Conservation (phyloP, 2,797 vertebrate species). For the Thunnus albacares region DNA sequence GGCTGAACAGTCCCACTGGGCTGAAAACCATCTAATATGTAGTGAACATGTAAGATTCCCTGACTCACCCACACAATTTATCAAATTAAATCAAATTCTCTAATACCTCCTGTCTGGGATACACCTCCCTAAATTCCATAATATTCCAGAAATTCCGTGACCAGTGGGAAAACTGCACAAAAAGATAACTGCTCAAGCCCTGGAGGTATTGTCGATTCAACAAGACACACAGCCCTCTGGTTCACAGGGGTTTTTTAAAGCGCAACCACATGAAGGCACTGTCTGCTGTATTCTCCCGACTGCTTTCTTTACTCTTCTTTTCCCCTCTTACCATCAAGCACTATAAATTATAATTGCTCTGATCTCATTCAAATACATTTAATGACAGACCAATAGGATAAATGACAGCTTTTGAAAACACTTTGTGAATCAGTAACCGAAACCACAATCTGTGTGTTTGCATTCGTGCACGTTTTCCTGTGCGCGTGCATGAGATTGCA, state of each 20-base stretch:
- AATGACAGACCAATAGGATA: constrained; percentile 72
- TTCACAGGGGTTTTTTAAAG: constrained; percentile 59
- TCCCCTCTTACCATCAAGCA: constrained; percentile 50
- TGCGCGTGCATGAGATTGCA: constrained; percentile 21
- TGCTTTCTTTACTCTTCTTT: constrained; percentile 54
- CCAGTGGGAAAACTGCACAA: constrained; percentile 31
- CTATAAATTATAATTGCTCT: constrained; percentile 70
- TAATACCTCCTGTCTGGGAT: constrained; percentile 1
- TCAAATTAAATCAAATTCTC: constrained; percentile 22
- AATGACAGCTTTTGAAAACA: constrained; percentile 66
- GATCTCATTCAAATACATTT: constrained; percentile 72
- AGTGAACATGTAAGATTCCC: constrained; percentile 5
- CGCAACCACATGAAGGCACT: constrained; percentile 72
- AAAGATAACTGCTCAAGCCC: constrained; percentile 53
- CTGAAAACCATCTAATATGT: constrained; percentile 26
- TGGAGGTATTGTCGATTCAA: constrained; percentile 44
- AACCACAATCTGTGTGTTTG: constrained; percentile 49
- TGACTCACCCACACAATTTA: not conserved
- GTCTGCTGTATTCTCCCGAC: constrained; percentile 54
- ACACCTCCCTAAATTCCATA: constrained; percentile 34
- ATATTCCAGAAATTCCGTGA: constrained; percentile 43
- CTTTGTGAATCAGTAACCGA: constrained; percentile 71
- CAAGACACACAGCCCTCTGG: constrained; percentile 45
- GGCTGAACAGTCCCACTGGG: not conserved
- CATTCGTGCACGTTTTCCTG: constrained; percentile 9